These are phyloP conservation scores for Campylomormyrus numenius DNA, from an alignment of 2,113 vertebrate species.

Conservation along the genomic window DNA sequence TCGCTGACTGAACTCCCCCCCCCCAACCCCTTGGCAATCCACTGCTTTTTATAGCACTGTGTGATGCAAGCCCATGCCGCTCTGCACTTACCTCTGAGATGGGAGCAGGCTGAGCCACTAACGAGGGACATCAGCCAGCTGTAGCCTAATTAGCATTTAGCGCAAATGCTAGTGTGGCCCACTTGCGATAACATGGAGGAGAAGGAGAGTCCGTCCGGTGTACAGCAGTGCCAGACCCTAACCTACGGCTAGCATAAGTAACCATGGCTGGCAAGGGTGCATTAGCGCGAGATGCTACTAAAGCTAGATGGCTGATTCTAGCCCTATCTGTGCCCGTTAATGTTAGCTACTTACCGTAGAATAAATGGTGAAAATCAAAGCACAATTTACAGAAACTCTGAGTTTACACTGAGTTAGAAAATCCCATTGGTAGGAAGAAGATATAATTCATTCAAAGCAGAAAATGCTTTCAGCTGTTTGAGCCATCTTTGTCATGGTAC, in stretches of 20 bases:
- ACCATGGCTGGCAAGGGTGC: not conserved
- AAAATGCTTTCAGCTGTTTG: constrained; percentile 31
- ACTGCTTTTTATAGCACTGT: not conserved
- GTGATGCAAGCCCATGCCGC: constrained; percentile 5
- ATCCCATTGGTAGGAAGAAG: constrained; percentile 36
- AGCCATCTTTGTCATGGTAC: not conserved
- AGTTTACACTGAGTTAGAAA: constrained; percentile 32
- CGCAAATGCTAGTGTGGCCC: constrained; percentile 16
- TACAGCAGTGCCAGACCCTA: not conserved
- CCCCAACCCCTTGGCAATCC: constrained; percentile 4
- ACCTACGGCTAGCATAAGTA: constrained; percentile 32
- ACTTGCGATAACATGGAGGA: constrained; percentile 19
- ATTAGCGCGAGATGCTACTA: constrained; percentile 35
- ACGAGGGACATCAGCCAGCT: constrained; percentile 23
- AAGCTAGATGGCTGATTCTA: constrained; percentile 29
- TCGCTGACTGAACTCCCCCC: not conserved
- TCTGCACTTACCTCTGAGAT: constrained; percentile 11
- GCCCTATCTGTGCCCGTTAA: constrained; percentile 28
- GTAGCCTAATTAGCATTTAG: constrained; percentile 27
- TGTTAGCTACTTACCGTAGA: constrained; percentile 51
- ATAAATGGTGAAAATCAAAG: constrained; percentile 47
- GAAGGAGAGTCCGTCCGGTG: not conserved
- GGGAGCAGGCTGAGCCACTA: constrained; percentile 24
- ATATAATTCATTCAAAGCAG: constrained; percentile 32
- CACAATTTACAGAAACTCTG: constrained; percentile 53